Base-by-base conservation (phyloP, 2,113 vertebrate genomes). In the Sebastes fasciatus region DNA sequence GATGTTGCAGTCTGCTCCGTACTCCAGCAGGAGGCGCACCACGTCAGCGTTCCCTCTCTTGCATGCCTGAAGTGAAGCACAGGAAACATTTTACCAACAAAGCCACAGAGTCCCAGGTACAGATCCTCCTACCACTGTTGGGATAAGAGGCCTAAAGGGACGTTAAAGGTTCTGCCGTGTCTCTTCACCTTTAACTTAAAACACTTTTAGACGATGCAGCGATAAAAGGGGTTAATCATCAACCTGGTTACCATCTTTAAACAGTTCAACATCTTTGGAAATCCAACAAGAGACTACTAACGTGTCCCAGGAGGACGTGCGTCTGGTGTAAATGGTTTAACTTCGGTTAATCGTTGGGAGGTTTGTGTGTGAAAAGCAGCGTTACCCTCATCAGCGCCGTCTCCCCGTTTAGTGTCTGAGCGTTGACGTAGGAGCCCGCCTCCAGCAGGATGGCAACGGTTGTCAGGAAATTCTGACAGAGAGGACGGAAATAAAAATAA, bases 381-480 rank as follows among this genome's bases (percentile, higher is more conserved):
- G 21, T 91, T 91, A 99, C 98, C 96, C 98, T 99, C 98, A 99
- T 99, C 52, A 99, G 95, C 0, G 98, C 98, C 0, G 98, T 99
- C 91, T 99, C 98, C 4, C 98, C 98, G 17, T 87, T 95, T 43
- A 91, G 93, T 17, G 97, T 98, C 90, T 98, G 98, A 23, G 96
- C 93, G 70, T 99, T 99, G 51, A 99, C 95, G 71, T 95, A 96
- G 0, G 97, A 97, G 8, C 98, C 98, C 0, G 98, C 98, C 91
- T 99, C 98, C 94, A 99, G 87, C 63, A 99, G 96, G 89, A 99
- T 97, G 9, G 97, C 98, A 62, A 97, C 98, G 2, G 98, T 99
- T 0, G 98, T 98, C 86, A 99, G 80, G 89, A 97, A 97, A 79
- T 99, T 99, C 98, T 99, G 86, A 51, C 17, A 63, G 17, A 75